phyloP scores from a whole-genome alignment of 2,797 vertebrate genomes.

The Garrulus glandarius region DNA sequence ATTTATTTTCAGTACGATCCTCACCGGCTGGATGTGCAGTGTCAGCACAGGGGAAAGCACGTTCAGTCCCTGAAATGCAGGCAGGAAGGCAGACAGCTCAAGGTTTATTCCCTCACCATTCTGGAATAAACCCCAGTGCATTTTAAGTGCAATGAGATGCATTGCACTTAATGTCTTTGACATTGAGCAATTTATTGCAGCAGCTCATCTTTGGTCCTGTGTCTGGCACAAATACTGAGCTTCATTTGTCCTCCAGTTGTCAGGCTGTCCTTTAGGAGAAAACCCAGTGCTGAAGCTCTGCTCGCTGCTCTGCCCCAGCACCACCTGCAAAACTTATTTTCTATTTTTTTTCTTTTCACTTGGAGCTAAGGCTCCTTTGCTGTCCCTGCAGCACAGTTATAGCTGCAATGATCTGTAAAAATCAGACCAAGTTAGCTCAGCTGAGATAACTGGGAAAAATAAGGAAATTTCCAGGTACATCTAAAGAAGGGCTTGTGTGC shows the following conservation, averaged over 20 bases:
- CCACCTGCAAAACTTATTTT: background rate
- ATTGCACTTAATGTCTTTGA: background rate
- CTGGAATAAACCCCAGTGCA: background rate
- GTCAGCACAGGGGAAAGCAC: background rate
- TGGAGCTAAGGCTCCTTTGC: background rate
- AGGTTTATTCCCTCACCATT: background rate
- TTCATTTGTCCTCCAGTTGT: background rate
- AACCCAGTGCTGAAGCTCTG: background rate
- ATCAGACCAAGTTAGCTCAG: background rate
- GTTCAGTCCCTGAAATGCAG: background rate
- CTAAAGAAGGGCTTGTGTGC: background rate
- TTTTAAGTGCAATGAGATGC: background rate
- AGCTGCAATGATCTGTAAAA: background rate
- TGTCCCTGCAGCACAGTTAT: background rate
- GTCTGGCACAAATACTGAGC: background rate
- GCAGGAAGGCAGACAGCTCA: background rate
- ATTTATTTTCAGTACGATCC: background rate
- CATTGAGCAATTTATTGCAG: background rate
- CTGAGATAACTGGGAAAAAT: background rate
- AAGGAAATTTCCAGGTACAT: constrained; percentile 4
- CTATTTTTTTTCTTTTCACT: background rate
- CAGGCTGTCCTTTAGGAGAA: background rate
- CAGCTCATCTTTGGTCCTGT: background rate
- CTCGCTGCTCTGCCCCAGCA: background rate
- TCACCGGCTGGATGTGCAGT: background rate